Conservation (phyloP, 2,888 invertebrate species). For the Epirrhoe tristata region DNA sequence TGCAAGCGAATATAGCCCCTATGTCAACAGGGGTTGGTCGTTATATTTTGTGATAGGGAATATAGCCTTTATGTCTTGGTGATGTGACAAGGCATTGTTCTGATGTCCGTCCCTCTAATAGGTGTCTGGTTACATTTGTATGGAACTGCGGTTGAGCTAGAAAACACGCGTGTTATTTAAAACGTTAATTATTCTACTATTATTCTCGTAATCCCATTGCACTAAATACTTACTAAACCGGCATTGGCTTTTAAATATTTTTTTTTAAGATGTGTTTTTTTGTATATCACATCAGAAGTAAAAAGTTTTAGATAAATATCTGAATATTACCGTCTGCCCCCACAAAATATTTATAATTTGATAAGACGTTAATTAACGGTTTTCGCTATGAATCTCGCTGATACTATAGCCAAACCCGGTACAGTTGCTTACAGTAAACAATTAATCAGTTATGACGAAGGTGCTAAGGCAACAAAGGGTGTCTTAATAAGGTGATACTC, state of each 20-base stretch:
- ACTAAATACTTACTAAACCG: background rate
- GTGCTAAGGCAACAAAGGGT: constrained; percentile 57
- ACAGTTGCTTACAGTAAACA: constrained; percentile 52
- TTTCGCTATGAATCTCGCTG: constrained; percentile 15
- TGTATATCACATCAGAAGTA: too few species aligned
- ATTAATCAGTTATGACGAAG: constrained; percentile 69
- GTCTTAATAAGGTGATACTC: constrained; percentile 51
- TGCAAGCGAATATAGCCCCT: constrained; percentile 45
- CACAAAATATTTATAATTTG: too few species aligned
- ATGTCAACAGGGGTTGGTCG: constrained; percentile 29
- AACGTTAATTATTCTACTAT: background rate
- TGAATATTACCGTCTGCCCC: too few species aligned
- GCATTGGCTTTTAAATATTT: too few species aligned
- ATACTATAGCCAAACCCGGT: constrained; percentile 8
- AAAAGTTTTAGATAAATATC: too few species aligned
- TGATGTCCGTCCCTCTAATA: constrained; percentile 38
- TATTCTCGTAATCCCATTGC: too few species aligned
- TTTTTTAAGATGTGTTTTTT: too few species aligned
- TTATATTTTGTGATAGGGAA: constrained; percentile 52
- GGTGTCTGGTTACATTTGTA: constrained; percentile 52
- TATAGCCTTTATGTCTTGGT: constrained; percentile 47
- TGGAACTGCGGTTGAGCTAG: constrained; percentile 35
- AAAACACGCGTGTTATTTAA: constrained; percentile 13
- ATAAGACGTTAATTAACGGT: too few species aligned
- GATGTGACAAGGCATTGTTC: constrained; percentile 40